Evolutionary conservation across 2,888 invertebrate species (phyloP).

Genomic region (Epistrophella euchroma): DNA sequence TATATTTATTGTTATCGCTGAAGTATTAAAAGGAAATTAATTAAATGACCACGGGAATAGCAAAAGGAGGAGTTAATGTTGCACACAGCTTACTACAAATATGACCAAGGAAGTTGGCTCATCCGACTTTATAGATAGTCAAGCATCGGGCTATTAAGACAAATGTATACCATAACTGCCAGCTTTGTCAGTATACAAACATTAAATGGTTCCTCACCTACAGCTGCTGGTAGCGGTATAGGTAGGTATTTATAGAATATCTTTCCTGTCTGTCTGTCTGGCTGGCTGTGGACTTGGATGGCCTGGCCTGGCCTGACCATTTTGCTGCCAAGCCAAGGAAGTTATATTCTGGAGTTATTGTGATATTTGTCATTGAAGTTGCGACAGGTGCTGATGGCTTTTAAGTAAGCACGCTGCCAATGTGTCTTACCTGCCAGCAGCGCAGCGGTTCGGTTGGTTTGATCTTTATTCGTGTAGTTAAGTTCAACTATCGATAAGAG

Average conservation of each 20-base stretch:
- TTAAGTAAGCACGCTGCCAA: conserved; percentile 16
- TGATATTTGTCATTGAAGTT: conserved; percentile 39
- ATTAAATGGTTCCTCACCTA: conserved; percentile 30
- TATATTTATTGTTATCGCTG: conserved; percentile 69
- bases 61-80: conserved; percentile 14
- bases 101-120: conserved; percentile 19
- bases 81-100: neutral
- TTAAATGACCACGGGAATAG: conserved; percentile 34
- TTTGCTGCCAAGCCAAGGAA: conserved; percentile 17
- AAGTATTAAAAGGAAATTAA: conserved; percentile 66
- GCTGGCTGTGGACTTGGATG: neutral
- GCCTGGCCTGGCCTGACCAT: neutral
- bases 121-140: conserved; percentile 2
- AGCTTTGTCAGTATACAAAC: conserved; percentile 52
- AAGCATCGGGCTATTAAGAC: conserved; percentile 33
- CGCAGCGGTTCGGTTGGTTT: conserved; percentile 45
- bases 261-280: conserved; percentile 2
- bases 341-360: conserved; percentile 42
- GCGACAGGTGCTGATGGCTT: conserved; percentile 39
- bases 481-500: conserved; percentile 39
- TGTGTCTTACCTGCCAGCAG: conserved; percentile 12
- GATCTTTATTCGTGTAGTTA: conserved; percentile 37
- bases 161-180: conserved; percentile 59
- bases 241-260: neutral
- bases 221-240: neutral